Conservation (phyloP, 2,797 vertebrate genomes). For the Urosaurus nigricauda region DNA sequence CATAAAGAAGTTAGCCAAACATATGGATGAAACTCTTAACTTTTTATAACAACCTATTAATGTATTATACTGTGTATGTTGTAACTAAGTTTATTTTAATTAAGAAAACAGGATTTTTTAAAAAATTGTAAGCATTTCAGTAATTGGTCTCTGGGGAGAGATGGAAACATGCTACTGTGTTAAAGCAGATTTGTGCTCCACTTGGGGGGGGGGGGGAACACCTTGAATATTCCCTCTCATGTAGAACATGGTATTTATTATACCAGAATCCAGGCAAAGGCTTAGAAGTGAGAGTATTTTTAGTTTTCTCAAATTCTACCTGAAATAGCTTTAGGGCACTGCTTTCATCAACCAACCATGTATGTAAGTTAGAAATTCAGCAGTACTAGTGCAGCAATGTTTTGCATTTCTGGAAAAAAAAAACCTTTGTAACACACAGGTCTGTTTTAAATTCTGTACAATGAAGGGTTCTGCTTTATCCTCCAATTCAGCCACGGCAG, state of each 20-base stretch:
- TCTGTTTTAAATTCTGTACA: not conserved
- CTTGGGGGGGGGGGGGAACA: not conserved
- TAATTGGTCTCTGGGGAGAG: slow-evolving; percentile 37
- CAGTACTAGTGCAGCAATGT: not conserved
- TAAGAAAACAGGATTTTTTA: slow-evolving; percentile 44
- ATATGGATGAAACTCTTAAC: slow-evolving; percentile 25
- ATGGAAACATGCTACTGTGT: not conserved
- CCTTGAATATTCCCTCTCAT: not conserved
- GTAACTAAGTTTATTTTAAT: slow-evolving; percentile 57
- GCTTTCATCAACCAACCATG: not conserved
- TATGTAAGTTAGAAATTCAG: not conserved
- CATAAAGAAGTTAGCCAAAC: not conserved
- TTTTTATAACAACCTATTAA: slow-evolving; percentile 12
- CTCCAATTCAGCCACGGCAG: not conserved
- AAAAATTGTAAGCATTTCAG: slow-evolving; percentile 28
- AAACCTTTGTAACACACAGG: not conserved
- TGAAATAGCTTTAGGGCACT: not conserved
- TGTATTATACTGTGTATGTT: slow-evolving; percentile 34
- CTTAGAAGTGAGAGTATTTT: not conserved
- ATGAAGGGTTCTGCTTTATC: not conserved
- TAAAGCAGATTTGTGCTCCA: slow-evolving; percentile 37
- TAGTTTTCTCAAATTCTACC: not conserved
- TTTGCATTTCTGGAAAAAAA: slow-evolving; percentile 2
- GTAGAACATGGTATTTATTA: not conserved
- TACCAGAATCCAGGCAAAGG: not conserved